Evolutionary conservation across 2,113 vertebrate genomes (phyloP).

Genomic region (Actinemys pallida): DNA sequence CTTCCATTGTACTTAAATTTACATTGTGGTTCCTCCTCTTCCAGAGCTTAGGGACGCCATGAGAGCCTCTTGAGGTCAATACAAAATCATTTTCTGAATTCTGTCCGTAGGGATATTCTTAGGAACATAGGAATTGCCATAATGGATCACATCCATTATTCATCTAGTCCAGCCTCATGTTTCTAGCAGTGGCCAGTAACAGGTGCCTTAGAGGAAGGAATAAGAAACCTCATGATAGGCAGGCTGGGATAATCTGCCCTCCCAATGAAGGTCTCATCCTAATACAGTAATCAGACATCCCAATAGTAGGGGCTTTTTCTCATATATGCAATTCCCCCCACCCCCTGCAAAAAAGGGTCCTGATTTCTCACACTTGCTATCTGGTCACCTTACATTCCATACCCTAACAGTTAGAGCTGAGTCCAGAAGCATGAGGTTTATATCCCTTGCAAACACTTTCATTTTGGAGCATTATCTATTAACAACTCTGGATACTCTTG

Average conservation of each 20-base stretch:
- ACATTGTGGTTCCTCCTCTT: neutral
- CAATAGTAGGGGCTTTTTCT: neutral
- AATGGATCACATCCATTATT: neutral
- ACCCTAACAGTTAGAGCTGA: neutral
- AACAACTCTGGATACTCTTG: rapidly evolving
- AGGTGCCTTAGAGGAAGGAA: neutral
- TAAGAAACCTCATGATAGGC: neutral
- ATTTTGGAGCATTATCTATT: neutral
- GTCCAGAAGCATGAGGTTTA: neutral
- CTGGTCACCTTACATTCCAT: neutral
- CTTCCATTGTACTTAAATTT: neutral
- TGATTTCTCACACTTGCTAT: neutral
- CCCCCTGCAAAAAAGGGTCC: neutral
- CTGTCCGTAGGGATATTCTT: neutral
- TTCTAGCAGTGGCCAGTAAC: neutral
- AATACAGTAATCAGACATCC: neutral
- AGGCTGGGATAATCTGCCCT: neutral
- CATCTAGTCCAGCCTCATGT: neutral
- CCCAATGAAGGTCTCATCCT: neutral
- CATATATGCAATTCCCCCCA: neutral
- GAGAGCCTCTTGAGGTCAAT: neutral
- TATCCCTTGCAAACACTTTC: neutral
- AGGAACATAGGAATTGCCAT: neutral
- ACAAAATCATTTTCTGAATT: neutral
- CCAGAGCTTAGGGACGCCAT: neutral